Conservation (phyloP, 1,140 invertebrate genomes). For the Pararge aegeria region DNA sequence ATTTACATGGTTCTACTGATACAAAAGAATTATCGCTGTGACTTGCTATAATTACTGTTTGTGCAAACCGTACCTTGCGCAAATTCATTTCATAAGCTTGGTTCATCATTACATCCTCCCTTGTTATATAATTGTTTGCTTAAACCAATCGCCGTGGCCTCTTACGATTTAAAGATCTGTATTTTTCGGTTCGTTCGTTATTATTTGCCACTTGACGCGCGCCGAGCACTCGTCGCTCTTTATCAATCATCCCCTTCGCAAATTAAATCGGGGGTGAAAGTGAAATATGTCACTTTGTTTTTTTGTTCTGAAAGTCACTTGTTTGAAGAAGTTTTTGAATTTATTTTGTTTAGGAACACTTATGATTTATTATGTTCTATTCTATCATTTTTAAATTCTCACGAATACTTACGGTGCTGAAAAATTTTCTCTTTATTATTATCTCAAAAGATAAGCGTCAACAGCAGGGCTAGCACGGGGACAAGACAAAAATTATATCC, state of each 20-base stretch:
- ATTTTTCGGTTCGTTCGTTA: conserved; percentile 31
- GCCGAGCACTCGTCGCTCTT: conserved; percentile 38
- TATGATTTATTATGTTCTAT: conserved; percentile 5
- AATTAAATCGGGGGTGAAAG: conserved; percentile 62
- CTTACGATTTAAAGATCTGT: conserved; percentile 8
- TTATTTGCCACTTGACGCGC: conserved; percentile 35
- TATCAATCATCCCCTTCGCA: conserved; percentile 52
- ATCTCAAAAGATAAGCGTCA: too few species aligned
- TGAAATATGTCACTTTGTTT: conserved; percentile 48
- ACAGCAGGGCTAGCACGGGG: too few species aligned
- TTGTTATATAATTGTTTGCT: too few species aligned
- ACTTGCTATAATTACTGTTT: too few species aligned
- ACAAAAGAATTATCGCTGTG: too few species aligned
- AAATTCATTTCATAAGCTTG: too few species aligned
- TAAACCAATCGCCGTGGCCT: not conserved
- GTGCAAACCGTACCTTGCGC: too few species aligned
- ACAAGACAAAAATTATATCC: too few species aligned
- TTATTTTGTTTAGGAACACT: conserved; percentile 9
- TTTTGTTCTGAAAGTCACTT: conserved; percentile 30
- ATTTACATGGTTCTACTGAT: not conserved
- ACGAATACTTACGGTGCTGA: not conserved
- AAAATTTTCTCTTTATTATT: too few species aligned
- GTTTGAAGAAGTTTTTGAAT: conserved; percentile 26
- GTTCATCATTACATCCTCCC: too few species aligned
- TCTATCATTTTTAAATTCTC: not conserved